Conservation (phyloP, 2,113 vertebrate genomes). For the Anolis carolinensis region DNA sequence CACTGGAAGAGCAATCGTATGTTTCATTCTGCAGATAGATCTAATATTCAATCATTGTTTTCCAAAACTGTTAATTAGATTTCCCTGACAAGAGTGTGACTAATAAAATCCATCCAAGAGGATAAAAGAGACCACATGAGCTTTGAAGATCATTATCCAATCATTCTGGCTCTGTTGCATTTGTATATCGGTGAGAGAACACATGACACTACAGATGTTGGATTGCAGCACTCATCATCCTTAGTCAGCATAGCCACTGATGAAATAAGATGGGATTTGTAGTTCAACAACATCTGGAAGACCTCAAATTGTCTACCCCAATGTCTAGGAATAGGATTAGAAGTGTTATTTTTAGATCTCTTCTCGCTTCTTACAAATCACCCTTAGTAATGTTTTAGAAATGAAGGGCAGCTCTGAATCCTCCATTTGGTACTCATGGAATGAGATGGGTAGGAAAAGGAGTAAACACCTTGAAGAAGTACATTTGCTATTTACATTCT, state of each 20-base stretch:
- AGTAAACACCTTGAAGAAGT: not conserved
- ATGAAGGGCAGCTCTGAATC: not conserved
- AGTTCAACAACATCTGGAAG: not conserved
- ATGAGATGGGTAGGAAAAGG: not conserved
- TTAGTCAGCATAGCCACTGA: not conserved
- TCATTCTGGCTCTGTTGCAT: constrained; percentile 36
- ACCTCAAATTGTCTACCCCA: not conserved
- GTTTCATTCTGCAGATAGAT: constrained; percentile 21
- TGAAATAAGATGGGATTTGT: not conserved
- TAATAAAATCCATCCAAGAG: constrained; percentile 27
- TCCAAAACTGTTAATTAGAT: constrained; percentile 20
- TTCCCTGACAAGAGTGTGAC: constrained; percentile 20
- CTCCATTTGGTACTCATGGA: not conserved
- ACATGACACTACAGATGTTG: not conserved
- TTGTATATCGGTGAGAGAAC: not conserved
- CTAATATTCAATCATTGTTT: not conserved
- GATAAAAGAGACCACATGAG: not conserved
- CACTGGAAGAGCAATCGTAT: not conserved
- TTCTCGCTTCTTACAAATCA: not conserved
- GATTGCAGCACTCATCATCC: not conserved
- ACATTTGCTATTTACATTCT: not conserved
- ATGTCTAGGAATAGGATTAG: constrained; percentile 3
- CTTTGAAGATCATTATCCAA: constrained; percentile 9
- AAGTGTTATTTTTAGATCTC: not conserved
- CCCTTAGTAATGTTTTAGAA: not conserved